Conservation (phyloP, 2,113 vertebrate species). For the Buteo buteo region DNA sequence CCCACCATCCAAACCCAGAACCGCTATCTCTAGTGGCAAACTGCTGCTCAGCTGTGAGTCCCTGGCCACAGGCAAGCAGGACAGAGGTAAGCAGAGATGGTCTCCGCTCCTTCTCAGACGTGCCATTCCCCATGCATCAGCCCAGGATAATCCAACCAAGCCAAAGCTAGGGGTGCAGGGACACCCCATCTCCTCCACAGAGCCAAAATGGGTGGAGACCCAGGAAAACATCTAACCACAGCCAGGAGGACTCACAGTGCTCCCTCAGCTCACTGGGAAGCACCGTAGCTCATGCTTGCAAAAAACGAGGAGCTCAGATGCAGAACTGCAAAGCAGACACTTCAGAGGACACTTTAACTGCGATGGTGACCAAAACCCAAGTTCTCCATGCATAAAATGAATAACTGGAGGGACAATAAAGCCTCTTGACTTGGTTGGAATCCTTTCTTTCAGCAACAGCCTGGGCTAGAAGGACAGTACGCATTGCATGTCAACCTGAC, state of each 20-base stretch:
- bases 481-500: neutral
- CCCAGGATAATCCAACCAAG: neutral
- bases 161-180: neutral
- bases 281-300: neutral
- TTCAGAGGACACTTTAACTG: neutral
- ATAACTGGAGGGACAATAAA: neutral
- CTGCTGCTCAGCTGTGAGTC: neutral
- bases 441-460: neutral
- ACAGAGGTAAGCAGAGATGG: neutral
- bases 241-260: neutral
- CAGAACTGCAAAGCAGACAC: neutral
- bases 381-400: neutral
- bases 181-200: neutral
- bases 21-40: neutral
- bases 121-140: neutral
- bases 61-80: neutral
- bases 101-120: neutral
- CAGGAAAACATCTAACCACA: neutral
- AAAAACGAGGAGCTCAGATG: neutral
- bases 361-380: neutral
- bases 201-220: neutral
- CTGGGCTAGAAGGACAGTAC: neutral
- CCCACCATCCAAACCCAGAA: neutral
- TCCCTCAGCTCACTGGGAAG: neutral
- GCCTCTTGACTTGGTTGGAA: accelerated